phyloP scores from a whole-genome alignment of 2,797 vertebrate genomes.

The Apogon talboti region DNA sequence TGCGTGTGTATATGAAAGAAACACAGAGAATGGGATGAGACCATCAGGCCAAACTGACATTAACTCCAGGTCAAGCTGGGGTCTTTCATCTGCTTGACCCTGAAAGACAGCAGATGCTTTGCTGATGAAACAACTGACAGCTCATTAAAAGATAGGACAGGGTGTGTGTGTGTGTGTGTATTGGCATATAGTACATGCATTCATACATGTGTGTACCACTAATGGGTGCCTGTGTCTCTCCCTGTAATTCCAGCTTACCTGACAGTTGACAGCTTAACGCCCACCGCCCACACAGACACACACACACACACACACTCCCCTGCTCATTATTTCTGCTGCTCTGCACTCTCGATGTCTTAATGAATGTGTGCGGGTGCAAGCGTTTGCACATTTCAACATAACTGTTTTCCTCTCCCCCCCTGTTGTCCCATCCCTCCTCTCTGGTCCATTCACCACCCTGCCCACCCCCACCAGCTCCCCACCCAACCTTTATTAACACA shows the following conservation, averaged over 20 bases:
- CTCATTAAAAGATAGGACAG: conserved; percentile 57
- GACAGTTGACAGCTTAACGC: conserved; percentile 67
- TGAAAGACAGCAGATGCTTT: conserved; percentile 31
- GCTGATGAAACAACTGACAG: conserved; percentile 57
- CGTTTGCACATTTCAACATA: conserved; percentile 56
- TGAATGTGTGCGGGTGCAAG: conserved; percentile 60
- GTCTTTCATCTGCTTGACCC: conserved; percentile 60
- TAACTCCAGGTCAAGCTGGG: conserved; percentile 53
- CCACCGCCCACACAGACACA: conserved; percentile 44
- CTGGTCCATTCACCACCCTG: conserved; percentile 9
- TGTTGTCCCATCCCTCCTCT: conserved; percentile 8
- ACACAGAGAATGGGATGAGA: conserved; percentile 1
- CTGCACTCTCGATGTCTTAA: conserved; percentile 48
- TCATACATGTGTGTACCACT: conserved; percentile 31
- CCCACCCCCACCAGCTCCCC: background rate
- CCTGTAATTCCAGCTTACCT: conserved; percentile 67
- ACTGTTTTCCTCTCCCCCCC: conserved; percentile 34
- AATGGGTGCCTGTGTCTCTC: conserved; percentile 53
- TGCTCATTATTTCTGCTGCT: conserved; percentile 64
- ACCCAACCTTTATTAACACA: conserved; percentile 52
- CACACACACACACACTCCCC: conserved; percentile 20
- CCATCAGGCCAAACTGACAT: conserved; percentile 43
- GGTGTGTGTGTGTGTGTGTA: conserved; percentile 18
- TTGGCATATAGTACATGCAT: conserved; percentile 14
- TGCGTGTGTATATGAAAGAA: conserved; percentile 10